Evolutionary conservation across 2,888 invertebrate species (phyloP), one percentile per base, ranked within the genome.

Genomic region (Lutraria lutraria): DNA sequence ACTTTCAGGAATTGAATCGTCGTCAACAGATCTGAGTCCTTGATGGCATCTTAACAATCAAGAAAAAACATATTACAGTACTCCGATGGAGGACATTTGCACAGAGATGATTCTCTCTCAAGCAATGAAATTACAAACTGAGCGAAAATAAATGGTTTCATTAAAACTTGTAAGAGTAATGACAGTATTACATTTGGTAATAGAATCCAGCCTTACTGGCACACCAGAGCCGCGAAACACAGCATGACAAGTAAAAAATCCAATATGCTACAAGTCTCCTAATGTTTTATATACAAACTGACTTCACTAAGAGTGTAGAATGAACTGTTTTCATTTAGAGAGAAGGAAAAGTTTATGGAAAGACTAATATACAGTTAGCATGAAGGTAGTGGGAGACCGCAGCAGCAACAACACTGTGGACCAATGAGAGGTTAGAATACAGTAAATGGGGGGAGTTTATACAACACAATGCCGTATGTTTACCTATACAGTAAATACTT

Each of bases 61-160:
- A 34, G 52, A 12, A 81, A 81, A 81, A 81, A 81, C 53, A 52
- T 81, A 76, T 76, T 34, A 76, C 76, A 76, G 76, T 16, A 31
- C 31, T 76, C 76, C 16, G 76, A 76, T 31, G 31, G 76, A 76
- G 76, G 76, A 34, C 19, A 34, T 76, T 76, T 76, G 34, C 53
- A 54, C 53, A 81, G 53, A 52, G n/a, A 25, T n/a, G 53, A 60
- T 31, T 82, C 31, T 56, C 34, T 82, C 52, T 31, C 21, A 25
- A 29, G 52, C 25, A 43, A 21, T 16, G 34, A 85, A 79, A 79
- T 34, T 43, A 56, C 76, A 83, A 83, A 83, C 52, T 56, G 54
- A 54, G 79, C 72, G 56, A 19, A 72, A 76, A 85, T 85, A 85
- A 85, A 79, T 85, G 76, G 85, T 53, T 85, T 76, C 79, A 79